Evolutionary conservation across 1,140 invertebrate species (phyloP), one percentile per base, ranked within the genome.

Genomic region (Pachyrhynchus sulphureomaculatus): DNA sequence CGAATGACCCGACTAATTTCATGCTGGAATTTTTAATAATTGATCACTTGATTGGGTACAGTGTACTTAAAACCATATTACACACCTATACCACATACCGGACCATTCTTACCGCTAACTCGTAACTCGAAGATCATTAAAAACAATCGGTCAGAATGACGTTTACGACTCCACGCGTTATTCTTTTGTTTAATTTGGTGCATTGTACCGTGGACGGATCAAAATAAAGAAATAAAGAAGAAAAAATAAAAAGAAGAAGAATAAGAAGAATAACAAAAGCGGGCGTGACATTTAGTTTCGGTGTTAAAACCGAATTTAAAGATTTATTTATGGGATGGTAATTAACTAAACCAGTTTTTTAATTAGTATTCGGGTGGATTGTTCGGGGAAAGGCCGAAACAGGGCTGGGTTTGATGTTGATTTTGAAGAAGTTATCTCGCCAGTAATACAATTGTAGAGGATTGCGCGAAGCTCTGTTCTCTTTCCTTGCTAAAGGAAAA

Each of bases 261-360:
- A 23, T 23, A 53, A 53, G 36, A 53, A 39, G 33, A 21, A 12
- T 39, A 23, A 33, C 15, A 18, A 53, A 53, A 63, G 63, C 54
- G 66, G 64, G 66, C 71, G 69, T 72, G 71, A 72, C 71, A 69
- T 71, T 72, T 72, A 72, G 58, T 65, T 68, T 62, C 65, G 51
- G 68, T 69, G 69, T 71, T 72, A 72, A 72, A 72, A 70, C 67
- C 61, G 71, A 67, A 69, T 65, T 72, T 72, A 72, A 72, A 72
- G 67, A 63, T 67, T 72, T 70, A 72, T 72, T 72, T 72, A 72
- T 64, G 20, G 67, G 65, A 49, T 39, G 62, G 70, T 72, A 72
- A 72, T 72, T 72, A 72, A 72, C 41, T 39, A 54, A 52, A 61
- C 18, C 32, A 13, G 47, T n/a, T 65, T 72, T 72, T 70, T 29